These are phyloP conservation scores for Mormyrops boulengeri DNA, from an alignment of 2,797 vertebrate species.

Conservation along the genomic window DNA sequence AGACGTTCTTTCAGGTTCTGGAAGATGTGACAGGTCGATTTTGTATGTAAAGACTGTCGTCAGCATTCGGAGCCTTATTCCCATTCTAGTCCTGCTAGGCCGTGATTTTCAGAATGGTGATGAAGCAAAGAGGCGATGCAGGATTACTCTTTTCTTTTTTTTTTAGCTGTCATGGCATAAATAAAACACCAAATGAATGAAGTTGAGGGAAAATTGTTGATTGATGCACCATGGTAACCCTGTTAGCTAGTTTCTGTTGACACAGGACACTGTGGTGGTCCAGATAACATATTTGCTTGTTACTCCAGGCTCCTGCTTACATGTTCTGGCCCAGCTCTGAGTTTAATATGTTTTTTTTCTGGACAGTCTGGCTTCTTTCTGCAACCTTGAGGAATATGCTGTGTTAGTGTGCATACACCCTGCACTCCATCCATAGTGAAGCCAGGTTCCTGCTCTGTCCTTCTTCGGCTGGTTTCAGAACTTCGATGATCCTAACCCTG, in stretches of 20 bases:
- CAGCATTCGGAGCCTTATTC: neutral
- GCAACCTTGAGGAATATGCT: neutral
- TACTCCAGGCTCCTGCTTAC: neutral
- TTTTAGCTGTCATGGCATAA: neutral
- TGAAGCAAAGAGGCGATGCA: neutral
- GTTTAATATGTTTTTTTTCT: neutral
- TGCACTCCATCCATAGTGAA: neutral
- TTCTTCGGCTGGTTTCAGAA: neutral
- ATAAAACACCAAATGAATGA: neutral
- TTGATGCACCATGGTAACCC: neutral
- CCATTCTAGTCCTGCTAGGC: neutral
- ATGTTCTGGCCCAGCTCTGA: neutral
- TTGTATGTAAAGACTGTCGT: neutral
- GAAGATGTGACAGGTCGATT: neutral
- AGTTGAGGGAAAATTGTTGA: neutral
- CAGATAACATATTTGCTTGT: neutral
- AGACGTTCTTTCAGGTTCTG: neutral
- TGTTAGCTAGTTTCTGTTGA: neutral
- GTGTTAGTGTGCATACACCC: neutral
- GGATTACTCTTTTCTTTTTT: neutral
- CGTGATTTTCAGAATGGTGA: neutral
- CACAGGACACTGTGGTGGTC: neutral
- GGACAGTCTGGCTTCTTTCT: neutral
- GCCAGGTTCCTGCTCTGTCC: neutral
- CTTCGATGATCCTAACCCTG: neutral